Evolutionary conservation across 2,797 vertebrate genomes (phyloP), one percentile per base, ranked within the genome.

Genomic region (Enoplosus armatus): DNA sequence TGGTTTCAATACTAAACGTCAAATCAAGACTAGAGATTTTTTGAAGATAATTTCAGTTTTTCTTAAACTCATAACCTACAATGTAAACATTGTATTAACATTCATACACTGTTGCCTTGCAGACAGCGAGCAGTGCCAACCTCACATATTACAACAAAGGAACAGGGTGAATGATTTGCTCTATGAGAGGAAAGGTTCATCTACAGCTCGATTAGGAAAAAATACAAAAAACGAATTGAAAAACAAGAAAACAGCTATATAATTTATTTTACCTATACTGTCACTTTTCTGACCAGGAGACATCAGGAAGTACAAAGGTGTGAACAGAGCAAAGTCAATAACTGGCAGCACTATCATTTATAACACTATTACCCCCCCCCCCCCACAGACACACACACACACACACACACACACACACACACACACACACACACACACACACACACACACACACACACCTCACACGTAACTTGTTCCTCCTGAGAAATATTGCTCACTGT

Each of bases 401-500:
- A 67, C 62, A n/a, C 9, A n/a, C 3, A 47, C 27, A 76, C 74
- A 59, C 73, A 75, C 51, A 39, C 37, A 64, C 77, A 69, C 71
- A 58, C 53, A 37, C 18, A 59, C 45, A 1, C 20, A n/a, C 43
- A 54, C 29, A 29, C 43, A 54, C 37, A 31, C 53, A 71, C 68
- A 27, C 3, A 31, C 4, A 50, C 22, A 74, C 67, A 65, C 74
- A 75, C 35, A 39, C n/a, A 47, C 62, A 75, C 77, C 68, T 82
- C 51, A 84, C 61, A 83, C 35, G 7, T 72, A 83, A 86, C 73
- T 39, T 56, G 67, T 80, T 87, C 84, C 58, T 85, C 81, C 79
- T 70, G 75, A 86, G 81, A 83, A 87, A 84, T 88, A 85, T 79
- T 91, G 77, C 89, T 82, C 80, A 84, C 84, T 85, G 72, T 87